Percentiles rank a stretch among this genome's conserved stretches.
phyloP scores from a whole-genome alignment of 1,140 invertebrate species.

The Listronotus bonariensis region DNA sequence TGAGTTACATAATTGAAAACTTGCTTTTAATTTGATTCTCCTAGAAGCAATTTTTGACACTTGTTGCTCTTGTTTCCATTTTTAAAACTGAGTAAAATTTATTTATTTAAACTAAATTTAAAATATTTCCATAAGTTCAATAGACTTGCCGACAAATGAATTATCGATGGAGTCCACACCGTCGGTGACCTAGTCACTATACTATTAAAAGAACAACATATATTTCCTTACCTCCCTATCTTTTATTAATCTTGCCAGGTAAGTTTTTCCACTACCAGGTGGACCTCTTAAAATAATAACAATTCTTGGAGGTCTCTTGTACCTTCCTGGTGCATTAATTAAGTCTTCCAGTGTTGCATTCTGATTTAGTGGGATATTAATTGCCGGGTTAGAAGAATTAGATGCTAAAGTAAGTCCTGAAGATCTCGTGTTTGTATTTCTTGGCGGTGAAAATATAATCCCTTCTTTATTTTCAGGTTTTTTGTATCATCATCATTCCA shows the following conservation, averaged over 20 bases:
- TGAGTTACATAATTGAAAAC: no score
- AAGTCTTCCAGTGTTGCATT: constrained; percentile 78
- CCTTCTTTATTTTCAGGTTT: constrained; percentile 32
- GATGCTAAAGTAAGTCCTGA: constrained; percentile 22
- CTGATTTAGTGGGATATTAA: constrained; percentile 10
- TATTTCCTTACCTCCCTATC: constrained; percentile 62
- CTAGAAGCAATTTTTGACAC: no score
- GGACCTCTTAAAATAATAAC: constrained; percentile 88
- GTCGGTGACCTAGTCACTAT: no score
- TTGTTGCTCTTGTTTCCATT: no score
- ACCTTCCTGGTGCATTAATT: constrained; percentile 72
- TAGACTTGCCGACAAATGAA: no score
- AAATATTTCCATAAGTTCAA: no score
- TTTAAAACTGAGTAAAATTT: no score
- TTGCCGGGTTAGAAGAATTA: constrained; percentile 12
- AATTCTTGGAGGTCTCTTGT: constrained; percentile 78
- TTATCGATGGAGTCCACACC: no score
- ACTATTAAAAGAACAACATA: no score
- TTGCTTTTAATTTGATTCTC: no score
- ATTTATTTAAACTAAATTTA: no score
- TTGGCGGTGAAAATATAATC: constrained; percentile 3
- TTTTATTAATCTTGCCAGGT: constrained; percentile 84
- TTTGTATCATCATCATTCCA: constrained; percentile 54
- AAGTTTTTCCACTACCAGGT: constrained; percentile 89
- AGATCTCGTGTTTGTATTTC: constrained; percentile 6